Evolutionary conservation across 2,797 vertebrate species (phyloP), one percentile per base, ranked within the genome.

Genomic region (Australoheros facetus): DNA sequence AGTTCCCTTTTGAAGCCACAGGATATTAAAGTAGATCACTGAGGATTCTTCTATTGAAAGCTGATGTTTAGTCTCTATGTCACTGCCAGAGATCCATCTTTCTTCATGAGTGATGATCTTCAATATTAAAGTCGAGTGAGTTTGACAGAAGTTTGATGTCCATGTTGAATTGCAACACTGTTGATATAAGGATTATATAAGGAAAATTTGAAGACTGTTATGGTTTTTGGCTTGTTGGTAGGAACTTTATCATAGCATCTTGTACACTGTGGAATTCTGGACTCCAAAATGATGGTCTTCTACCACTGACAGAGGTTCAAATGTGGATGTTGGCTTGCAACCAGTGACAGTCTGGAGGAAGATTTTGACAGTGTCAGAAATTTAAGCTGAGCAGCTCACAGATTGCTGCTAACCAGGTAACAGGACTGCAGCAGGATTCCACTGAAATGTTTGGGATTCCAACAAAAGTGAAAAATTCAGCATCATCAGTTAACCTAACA

Each of bases 101-200:
- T 42, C 37, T 42, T 64, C 21, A 64, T 5, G n/a, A 5, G 0
- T 23, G 7, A 17, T 64, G 4, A 42, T 26, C 37, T 3, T 64
- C 5, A 1, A 11, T 0, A 17, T 0, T 0, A 3, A 45, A 17
- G 13, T 14, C 1, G 6, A 4, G n/a, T 42, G n/a, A 64, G 1
- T 26, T 26, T 59, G 57, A n/a, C 3, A n/a, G 28, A 58, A 10
- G 4, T 32, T 30, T 2, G 4, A 58, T 4, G 26, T 30, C 39
- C 12, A 42, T 13, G 12, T 42, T 42, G 11, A 42, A 42, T 1
- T 42, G 42, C 13, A 45, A 13, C 42, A 16, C 42, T 45, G 42
- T 14, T 5, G 37, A 39, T 13, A 16, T 14, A 23, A n/a, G n/a
- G 59, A 62, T 23, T 23, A 5, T 62, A 16, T 23, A 62, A 62